Evolutionary conservation across 2,113 vertebrate species (phyloP), one percentile per base, ranked within the genome.

Genomic region (Heterocephalus glaber): DNA sequence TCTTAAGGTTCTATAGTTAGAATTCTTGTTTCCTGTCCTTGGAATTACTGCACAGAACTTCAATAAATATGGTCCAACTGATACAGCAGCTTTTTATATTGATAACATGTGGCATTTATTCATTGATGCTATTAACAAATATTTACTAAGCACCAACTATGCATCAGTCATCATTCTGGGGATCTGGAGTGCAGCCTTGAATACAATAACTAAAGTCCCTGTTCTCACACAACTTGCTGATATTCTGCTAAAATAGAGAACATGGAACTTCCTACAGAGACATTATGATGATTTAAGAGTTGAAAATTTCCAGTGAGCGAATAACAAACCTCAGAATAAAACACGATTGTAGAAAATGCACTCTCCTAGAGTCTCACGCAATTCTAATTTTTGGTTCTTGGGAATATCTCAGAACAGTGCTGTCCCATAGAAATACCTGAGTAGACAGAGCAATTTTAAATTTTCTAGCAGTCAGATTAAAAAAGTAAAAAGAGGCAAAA

Each of bases 41-140:
- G 68, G 89, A 97, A 93, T 74, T n/a, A 86, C 58, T 41, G n/a
- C 87, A 92, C 28, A 87, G 81, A 96, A 94, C 96, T 95, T 96
- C 84, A 94, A 81, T 93, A 95, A 96, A 87, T 85, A 68, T 56
- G 72, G 85, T 26, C 70, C 44, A 54, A 89, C 83, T 44, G 76
- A 97, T 68, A 30, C 16, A 28, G 76, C 74, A 58, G 22, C 41
- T 88, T 95, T 77, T 83, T 81, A 35, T 54, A 65, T 28, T 54
- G 92, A 96, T 49, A 61, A 58, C 70, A 82, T 8, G 17, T 72
- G 41, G 52, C 13, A 28, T 82, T 94, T 63, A 79, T 52, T 90
- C 38, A 63, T 86, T 83, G 90, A 93, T 38, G 74, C 7, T 49
- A 63, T 90, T 30, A 92, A 66, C 60, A 92, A 87, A 58, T 94